Conservation (phyloP, 2,888 invertebrate genomes). For the Dendrolimus pini region DNA sequence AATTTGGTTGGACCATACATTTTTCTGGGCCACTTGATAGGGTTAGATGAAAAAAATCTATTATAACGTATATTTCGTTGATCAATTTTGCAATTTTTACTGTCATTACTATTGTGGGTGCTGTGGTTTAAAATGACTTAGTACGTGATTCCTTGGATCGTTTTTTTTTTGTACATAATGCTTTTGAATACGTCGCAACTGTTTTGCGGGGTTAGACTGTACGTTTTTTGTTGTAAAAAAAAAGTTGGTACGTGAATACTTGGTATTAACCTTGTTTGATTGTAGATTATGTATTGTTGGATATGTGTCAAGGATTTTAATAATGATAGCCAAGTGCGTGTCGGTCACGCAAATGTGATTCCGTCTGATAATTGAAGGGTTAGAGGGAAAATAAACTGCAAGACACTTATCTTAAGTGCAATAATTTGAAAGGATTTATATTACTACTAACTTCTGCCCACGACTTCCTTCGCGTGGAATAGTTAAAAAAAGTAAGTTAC, state of each 20-base stretch:
- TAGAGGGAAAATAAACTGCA: too few species aligned
- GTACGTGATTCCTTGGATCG: constrained; percentile 62
- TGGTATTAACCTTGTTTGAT: neutral
- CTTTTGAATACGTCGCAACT: constrained; percentile 32
- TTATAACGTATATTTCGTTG: constrained; percentile 57
- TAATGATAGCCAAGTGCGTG: too few species aligned
- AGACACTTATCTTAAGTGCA: too few species aligned
- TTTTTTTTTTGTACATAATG: constrained; percentile 37
- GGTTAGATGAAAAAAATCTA: constrained; percentile 54
- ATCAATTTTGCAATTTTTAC: constrained; percentile 61
- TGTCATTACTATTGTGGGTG: constrained; percentile 63
- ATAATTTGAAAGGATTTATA: too few species aligned
- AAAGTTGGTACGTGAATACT: constrained; percentile 15
- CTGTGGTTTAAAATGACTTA: constrained; percentile 57
- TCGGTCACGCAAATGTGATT: too few species aligned
- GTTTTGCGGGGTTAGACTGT: constrained; percentile 56
- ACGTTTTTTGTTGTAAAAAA: constrained; percentile 44
- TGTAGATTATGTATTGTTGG: neutral
- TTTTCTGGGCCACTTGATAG: constrained; percentile 43
- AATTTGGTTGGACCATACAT: constrained; percentile 57
- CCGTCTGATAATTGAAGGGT: too few species aligned
- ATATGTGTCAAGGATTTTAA: neutral
- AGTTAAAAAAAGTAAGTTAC: too few species aligned
- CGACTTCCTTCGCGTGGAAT: too few species aligned
- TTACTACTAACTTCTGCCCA: too few species aligned